A percentile compares a stretch with the other conserved stretches of the same genome.
phyloP scores from a whole-genome alignment of 2,888 invertebrate species.

The Baccha elongata region DNA sequence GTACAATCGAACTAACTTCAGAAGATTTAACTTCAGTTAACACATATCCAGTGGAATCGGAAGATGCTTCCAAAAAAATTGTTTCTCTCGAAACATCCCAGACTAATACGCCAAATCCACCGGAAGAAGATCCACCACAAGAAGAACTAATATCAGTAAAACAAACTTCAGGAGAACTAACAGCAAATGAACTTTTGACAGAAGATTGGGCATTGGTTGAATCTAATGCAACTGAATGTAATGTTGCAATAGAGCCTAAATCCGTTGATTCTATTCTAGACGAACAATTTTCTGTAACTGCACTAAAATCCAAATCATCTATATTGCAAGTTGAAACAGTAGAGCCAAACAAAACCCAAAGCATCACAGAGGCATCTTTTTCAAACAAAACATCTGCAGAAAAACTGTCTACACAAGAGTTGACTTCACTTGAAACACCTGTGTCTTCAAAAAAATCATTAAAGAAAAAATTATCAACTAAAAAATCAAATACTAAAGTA shows the following conservation, averaged over 20 bases:
- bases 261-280: not conserved
- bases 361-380: not conserved
- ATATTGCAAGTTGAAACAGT: not conserved
- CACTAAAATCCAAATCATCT: too few relatives aligned
- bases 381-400: not conserved
- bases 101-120: too few relatives aligned
- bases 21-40: not conserved
- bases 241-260: too few relatives aligned
- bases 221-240: too few relatives aligned
- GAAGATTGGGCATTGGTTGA: not conserved
- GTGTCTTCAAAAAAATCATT: not conserved
- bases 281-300: too few relatives aligned
- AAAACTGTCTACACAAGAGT: not conserved
- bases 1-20: not conserved
- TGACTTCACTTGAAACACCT: not conserved
- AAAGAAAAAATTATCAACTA: not conserved
- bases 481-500: not conserved
- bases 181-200: not conserved
- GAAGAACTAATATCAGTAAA: too few relatives aligned
- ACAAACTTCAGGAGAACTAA: not conserved
- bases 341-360: not conserved
- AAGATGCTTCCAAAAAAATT: too few relatives aligned
- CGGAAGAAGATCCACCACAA: too few relatives aligned
- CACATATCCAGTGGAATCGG: too few relatives aligned
- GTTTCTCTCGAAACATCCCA: too few relatives aligned